These are phyloP conservation scores for Siniperca scherzeri DNA, from an alignment of 2,797 vertebrate genomes.

Conservation along the genomic window DNA sequence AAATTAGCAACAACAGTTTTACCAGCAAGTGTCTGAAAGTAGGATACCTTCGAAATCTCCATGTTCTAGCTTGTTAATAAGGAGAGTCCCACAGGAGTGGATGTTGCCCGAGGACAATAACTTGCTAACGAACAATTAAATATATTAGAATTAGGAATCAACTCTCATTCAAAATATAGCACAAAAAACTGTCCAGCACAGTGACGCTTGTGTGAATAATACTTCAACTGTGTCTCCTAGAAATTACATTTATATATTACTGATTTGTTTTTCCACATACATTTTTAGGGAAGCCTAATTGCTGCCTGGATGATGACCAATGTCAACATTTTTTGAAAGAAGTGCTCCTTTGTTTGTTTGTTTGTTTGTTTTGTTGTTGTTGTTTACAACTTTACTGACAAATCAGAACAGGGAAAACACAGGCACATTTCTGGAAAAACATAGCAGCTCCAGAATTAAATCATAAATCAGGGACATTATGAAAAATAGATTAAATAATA, in stretches of 20 bases:
- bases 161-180: constrained; percentile 13
- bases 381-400: not conserved
- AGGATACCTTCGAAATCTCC: constrained; percentile 42
- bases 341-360: not conserved
- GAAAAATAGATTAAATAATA: not conserved
- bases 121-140: constrained; percentile 38
- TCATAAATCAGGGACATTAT: not conserved
- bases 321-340: not conserved
- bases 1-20: constrained; percentile 65
- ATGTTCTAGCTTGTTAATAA: constrained; percentile 38
- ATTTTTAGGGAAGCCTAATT: not conserved
- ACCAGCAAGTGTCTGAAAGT: constrained; percentile 39
- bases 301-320: not conserved
- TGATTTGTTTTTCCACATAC: not conserved
- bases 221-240: not conserved
- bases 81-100: constrained; percentile 6
- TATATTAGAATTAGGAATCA: constrained; percentile 12
- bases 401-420: not conserved
- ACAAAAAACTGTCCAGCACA: not conserved
- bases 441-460: not conserved
- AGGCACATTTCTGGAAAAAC: not conserved
- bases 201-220: not conserved
- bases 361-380: not conserved
- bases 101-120: constrained; percentile 24
- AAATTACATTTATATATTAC: not conserved